Evolutionary conservation across 2,797 vertebrate genomes (phyloP).

Genomic region (Channa striata): DNA sequence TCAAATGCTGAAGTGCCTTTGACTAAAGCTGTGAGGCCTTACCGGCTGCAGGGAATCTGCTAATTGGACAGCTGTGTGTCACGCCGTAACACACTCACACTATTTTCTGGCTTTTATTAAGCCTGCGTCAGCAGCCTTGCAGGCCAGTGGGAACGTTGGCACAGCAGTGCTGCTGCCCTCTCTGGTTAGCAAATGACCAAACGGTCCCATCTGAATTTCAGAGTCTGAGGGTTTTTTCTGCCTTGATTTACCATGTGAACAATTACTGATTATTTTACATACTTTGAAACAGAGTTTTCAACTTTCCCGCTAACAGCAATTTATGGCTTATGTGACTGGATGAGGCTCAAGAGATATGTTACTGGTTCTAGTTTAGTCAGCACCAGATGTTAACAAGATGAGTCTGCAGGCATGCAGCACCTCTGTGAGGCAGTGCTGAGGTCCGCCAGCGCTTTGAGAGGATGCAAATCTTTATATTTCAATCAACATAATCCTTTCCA

Average conservation of each 20-base stretch:
- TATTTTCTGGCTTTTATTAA: slow-evolving; percentile 27
- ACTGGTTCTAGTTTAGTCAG: neutral
- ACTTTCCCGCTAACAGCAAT: neutral
- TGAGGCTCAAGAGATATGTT: neutral
- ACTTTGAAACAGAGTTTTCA: neutral
- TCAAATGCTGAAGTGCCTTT: slow-evolving; percentile 2
- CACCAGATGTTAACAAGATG: neutral
- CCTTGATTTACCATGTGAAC: slow-evolving; percentile 5
- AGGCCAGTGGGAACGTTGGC: slow-evolving; percentile 51
- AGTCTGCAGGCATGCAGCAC: neutral
- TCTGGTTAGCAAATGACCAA: slow-evolving; percentile 69
- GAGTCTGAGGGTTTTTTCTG: slow-evolving; percentile 27
- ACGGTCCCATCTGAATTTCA: slow-evolving; percentile 42
- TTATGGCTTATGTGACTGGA: neutral
- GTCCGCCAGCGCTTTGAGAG: neutral
- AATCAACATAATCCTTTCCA: neutral
- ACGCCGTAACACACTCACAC: slow-evolving; percentile 23
- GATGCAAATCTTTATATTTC: neutral
- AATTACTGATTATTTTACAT: neutral
- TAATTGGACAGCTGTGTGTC: slow-evolving; percentile 49
- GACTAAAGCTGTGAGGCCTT: neutral
- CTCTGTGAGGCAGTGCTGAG: neutral
- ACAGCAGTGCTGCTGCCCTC: slow-evolving; percentile 55
- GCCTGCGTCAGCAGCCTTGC: slow-evolving; percentile 46
- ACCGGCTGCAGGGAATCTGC: slow-evolving; percentile 37